Evolutionary conservation across 2,888 invertebrate genomes (phyloP), one percentile per base, ranked within the genome.

Genomic region (Ennomos erosarius): DNA sequence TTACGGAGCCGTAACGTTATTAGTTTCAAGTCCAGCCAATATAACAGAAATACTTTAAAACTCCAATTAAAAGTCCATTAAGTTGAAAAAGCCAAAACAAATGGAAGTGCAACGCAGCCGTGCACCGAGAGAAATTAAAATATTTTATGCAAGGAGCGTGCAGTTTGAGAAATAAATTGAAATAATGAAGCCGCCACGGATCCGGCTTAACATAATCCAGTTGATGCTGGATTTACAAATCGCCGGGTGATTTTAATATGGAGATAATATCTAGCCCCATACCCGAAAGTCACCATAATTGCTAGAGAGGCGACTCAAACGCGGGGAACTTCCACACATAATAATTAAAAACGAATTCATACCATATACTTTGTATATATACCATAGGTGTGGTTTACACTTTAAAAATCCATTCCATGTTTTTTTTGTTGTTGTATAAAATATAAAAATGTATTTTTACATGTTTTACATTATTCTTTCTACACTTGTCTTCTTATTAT

Each of bases 191-290:
- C 69, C 60, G 66, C 75, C 72, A 67, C 75, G 73, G 80, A 78
- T 81, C 79, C 59, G 69, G 78, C 75, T 83, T 79, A 78, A 70
- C 79, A 79, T 86, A 81, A 83, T 75, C 82, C 74, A 63, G 62
- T 72, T 73, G 72, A 76, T 72, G 65, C 69, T 71, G 62, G 72
- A 79, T 81, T 81, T 76, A 65, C 73, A 73, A 72, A 70, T 67
- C 64, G 64, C 62, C 65, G 50, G 63, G 48, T 40, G 62, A 55
- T 33, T n/a, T 11, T 76, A 71, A 74, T 76, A 70, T 67, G 73
- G 70, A 26, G 26, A 67, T 68, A 69, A 73, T 63, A 76, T 79
- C 69, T 74, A 67, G 56, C 65, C 65, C 51, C 60, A 65, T 54
- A 66, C 61, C 51, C 60, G 59, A 63, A 65, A 63, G 59, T 64